Conservation (phyloP, 2,113 vertebrate species). For the Archilochus colubris region DNA sequence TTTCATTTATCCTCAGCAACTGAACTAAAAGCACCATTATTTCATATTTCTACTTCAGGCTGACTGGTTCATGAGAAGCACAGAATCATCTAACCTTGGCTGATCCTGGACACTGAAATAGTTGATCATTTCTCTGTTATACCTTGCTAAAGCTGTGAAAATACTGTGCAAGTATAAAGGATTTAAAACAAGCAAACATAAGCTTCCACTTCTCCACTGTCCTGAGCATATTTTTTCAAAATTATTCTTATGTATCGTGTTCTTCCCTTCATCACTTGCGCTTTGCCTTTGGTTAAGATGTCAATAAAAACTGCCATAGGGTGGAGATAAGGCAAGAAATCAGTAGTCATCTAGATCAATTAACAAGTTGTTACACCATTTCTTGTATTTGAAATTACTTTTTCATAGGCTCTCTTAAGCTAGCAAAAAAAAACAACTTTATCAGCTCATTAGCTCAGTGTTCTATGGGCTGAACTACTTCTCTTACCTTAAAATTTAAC, state of each 20-base stretch:
- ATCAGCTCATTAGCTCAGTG: constrained; percentile 38
- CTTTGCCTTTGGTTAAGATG: neutral
- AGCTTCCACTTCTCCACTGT: neutral
- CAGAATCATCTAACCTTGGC: neutral
- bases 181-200: neutral
- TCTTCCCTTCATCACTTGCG: neutral
- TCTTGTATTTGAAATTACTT: constrained; percentile 37
- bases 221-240: neutral
- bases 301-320: neutral
- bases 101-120: neutral
- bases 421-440: constrained; percentile 44
- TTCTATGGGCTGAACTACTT: neutral
- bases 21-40: neutral
- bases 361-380: neutral
- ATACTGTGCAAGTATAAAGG: neutral
- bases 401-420: constrained; percentile 21
- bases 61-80: neutral
- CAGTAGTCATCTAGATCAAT: neutral
- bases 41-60: neutral
- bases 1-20: neutral
- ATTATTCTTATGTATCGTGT: neutral
- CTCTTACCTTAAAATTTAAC: neutral
- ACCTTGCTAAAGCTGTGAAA: neutral
- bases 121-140: neutral
- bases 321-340: neutral